Base-by-base conservation (phyloP, 2,113 vertebrate genomes). In the Cichladusa arquata region DNA sequence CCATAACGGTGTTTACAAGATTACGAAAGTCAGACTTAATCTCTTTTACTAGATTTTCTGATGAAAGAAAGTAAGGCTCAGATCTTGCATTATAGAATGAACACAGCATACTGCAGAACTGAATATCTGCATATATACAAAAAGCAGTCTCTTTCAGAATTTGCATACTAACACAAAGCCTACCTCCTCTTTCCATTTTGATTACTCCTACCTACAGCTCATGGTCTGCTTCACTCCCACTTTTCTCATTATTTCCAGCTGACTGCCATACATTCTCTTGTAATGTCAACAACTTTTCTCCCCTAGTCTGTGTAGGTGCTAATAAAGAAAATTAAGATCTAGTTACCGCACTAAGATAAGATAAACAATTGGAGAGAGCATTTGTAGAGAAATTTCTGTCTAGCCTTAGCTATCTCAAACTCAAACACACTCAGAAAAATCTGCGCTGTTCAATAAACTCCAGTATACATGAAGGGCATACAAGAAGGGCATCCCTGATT, bases 151-250 rank as follows among this genome's bases (percentile, higher is more conserved):
- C 69, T 89, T 66, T 33, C 64, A 78, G 34, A 94, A 91, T 89
- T 89, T 95, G 73, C 87, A 92, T 89, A 71, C 34, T 45, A 91
- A 85, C 71, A 94, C 38, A 91, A 94, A 89, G 60, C 77, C 69
- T 71, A 54, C 26, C 44, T 92, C 29, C 69, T 87, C 73, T 84
- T 47, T 36, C 26, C 40, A 34, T 74, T 92, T 66, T 4, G 3
- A 81, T 87, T 78, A 89, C 40, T 74, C 51, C 65, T 87, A 67
- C 78, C 65, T 79, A 60, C 69, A 64, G 69, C 57, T 95, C 65
- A 74, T 61, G 0, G 19, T 60, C 65, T 92, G 74, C 78, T 92
- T 92, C 83, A 70, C 47, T 78, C 72, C 66, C 58, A 84, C 61
- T 87, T 76, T 80, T 62, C 57, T 64, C 11, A 4, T 73, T 91